These are phyloP conservation scores for Glossophaga mutica DNA, from an alignment of 2,797 vertebrate species.

Conservation along the genomic window DNA sequence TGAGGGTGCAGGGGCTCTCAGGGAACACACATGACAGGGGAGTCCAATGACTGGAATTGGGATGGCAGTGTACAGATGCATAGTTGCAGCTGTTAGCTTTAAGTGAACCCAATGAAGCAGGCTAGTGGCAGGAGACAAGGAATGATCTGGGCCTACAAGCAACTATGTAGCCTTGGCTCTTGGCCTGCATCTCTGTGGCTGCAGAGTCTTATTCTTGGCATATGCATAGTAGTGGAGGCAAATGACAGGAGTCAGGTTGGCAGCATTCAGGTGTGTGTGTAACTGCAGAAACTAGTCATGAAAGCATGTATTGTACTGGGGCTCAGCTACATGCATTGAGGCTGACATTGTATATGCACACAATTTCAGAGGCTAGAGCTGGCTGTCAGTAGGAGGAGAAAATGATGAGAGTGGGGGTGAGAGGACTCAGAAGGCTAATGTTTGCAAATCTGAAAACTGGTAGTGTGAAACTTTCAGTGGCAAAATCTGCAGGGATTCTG, in stretches of 20 bases:
- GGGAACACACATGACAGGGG: background rate
- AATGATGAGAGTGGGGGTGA: background rate
- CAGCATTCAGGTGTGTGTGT: background rate
- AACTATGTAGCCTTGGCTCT: background rate
- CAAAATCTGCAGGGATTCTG: background rate
- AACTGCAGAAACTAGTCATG: background rate
- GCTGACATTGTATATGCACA: background rate
- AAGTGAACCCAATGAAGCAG: background rate
- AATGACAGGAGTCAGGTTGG: no score
- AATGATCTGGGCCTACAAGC: background rate
- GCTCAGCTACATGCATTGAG: background rate
- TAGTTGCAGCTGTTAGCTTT: background rate
- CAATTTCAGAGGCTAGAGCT: background rate
- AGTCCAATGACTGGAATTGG: background rate
- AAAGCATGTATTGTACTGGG: no score
- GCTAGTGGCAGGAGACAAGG: background rate
- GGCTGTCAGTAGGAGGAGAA: background rate
- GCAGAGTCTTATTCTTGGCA: fast-evolving
- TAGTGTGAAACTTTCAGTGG: background rate
- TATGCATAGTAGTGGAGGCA: background rate
- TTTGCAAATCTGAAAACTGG: background rate
- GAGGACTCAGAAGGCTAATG: background rate
- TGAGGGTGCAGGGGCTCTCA: no score
- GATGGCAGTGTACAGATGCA: background rate
- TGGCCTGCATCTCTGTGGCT: background rate